Percentiles rank a stretch among this genome's conserved stretches.
Conservation (phyloP, 2,888 invertebrate species). For the Orchestes rusci region DNA sequence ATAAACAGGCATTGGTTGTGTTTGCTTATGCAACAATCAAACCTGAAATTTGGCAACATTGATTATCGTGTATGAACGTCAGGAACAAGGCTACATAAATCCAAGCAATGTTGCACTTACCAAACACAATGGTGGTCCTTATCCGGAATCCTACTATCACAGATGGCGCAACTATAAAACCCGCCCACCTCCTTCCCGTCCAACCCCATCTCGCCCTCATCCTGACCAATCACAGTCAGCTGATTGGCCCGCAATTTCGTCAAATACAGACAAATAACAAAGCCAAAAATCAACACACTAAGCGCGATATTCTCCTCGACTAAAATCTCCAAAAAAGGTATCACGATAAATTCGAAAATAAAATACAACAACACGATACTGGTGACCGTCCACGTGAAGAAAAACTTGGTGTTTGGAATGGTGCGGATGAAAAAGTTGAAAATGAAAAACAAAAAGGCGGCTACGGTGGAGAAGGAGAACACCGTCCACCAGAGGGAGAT, state of each 20-base stretch:
- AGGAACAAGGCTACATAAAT: too few species aligned
- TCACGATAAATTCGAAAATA: conserved; percentile 64
- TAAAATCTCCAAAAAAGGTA: conserved; percentile 64
- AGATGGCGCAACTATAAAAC: conserved; percentile 74
- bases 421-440: conserved; percentile 35
- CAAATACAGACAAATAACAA: conserved; percentile 44
- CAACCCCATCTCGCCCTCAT: conserved; percentile 38
- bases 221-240: conserved; percentile 34
- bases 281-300: conserved; percentile 46
- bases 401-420: conserved; percentile 57
- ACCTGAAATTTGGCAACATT: conserved; percentile 58
- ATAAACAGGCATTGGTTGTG: conserved; percentile 73
- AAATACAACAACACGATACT: conserved; percentile 59
- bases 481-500: conserved; percentile 44
- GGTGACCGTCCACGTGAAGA: conserved; percentile 65
- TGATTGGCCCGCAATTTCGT: conserved; percentile 34
- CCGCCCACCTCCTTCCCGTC: conserved; percentile 54
- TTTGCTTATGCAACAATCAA: conserved; percentile 77
- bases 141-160: conserved; percentile 70
- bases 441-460: conserved; percentile 34
- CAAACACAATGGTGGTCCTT: conserved; percentile 77
- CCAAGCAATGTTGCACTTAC: too few species aligned
- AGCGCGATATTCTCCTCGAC: conserved; percentile 57
- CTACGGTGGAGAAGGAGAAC: conserved; percentile 35
- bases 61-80: too few species aligned